phyloP scores from a whole-genome alignment of 2,888 invertebrate species.

The Augiades crinisus region DNA sequence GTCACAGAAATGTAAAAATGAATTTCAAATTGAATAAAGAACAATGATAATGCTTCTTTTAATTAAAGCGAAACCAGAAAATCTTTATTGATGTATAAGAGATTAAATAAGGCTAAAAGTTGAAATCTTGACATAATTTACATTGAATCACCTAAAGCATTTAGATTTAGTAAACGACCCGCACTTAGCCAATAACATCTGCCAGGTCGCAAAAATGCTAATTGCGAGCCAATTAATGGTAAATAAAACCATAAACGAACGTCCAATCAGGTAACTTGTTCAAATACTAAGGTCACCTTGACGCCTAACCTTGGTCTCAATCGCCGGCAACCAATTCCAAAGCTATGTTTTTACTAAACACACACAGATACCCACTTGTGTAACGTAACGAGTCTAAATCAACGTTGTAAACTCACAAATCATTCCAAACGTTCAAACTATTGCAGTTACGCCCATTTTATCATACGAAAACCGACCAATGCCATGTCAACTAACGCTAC shows the following conservation, averaged over 20 bases:
- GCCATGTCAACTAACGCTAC: constrained; percentile 59
- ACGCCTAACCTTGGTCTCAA: constrained; percentile 33
- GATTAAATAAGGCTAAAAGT: constrained; percentile 8
- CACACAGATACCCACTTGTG: constrained; percentile 24
- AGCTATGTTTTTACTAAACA: constrained; percentile 29
- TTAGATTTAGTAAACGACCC: neutral
- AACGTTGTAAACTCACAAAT: constrained; percentile 42
- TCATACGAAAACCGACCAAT: constrained; percentile 74
- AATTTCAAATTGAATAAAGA: no score
- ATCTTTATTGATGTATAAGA: neutral
- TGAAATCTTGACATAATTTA: constrained; percentile 19
- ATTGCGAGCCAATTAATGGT: constrained; percentile 19
- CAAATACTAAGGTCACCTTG: constrained; percentile 27
- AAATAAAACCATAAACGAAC: constrained; percentile 18
- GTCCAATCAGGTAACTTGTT: constrained; percentile 22
- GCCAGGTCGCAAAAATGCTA: constrained; percentile 19
- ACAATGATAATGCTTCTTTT: no score
- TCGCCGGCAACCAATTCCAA: constrained; percentile 28
- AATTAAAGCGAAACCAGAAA: no score
- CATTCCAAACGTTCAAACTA: constrained; percentile 56
- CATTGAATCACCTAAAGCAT: neutral
- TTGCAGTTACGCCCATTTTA: constrained; percentile 70
- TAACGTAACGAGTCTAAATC: constrained; percentile 32
- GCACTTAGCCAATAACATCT: constrained; percentile 3
- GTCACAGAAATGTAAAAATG: no score